Base-by-base conservation (phyloP, 2,888 invertebrate species). In the Leptopilina drosophilae region DNA sequence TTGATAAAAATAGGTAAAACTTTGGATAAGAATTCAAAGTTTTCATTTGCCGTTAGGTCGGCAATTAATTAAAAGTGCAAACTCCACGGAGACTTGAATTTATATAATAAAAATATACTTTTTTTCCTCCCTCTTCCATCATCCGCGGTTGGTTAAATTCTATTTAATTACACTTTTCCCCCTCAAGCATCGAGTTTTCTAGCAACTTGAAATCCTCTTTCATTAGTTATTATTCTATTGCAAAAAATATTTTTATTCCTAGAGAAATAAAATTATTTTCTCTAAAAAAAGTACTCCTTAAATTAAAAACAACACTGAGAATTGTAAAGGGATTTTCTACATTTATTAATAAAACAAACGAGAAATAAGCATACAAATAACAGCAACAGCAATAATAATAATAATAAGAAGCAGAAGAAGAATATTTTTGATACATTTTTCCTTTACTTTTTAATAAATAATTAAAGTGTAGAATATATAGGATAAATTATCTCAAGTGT, bases 61-160 rank as follows among this genome's bases (percentile, higher is more conserved):
- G 53, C 33, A 73, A 73, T 73, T 73, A 73, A 73, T 73, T 73
- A 73, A 73, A 73, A 56, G 56, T 33, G 33, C 56, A 73, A 73
- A 73, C 53, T 53, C 56, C 73, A 8, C 1, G 26, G 56, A 26
- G 53, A 73, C 73, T 73, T 73, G 40, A 56, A 73, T 73, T 73
- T 73, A 33, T 73, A 69, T 15, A 69, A 73, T 53, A 53, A 33
- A 73, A 46, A 69, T 26, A 20, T 26, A 53, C 12, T 69, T 56
- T 73, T 73, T 73, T 73, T 73, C n/a, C 26, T 14, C 9, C 73
- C 56, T 33, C 33, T 33, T 33, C 20, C 33, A 56, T 73, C 56
- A 49, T 69, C 26, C 5, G 69, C 20, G 40, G 73, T 56, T 26
- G 73, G 33, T 73, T 56, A 53, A 26, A 73, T 73, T 73, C 53